phyloP scores from a whole-genome alignment of 2,113 vertebrate genomes.

The Hemicordylus capensis region DNA sequence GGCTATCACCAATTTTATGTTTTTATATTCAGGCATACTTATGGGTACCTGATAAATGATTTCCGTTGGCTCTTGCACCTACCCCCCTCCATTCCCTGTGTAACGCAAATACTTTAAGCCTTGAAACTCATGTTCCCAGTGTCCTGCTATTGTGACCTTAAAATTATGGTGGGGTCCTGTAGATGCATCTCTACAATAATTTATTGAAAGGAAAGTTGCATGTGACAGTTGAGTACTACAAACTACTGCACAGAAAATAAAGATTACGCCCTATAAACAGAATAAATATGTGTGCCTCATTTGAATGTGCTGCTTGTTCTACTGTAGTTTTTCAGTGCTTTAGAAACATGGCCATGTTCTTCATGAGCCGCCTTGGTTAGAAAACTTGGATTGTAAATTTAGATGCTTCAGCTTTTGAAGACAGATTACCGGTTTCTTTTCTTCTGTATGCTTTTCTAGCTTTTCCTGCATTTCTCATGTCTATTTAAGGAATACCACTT shows the following conservation, averaged over 20 bases:
- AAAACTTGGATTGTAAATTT: background rate
- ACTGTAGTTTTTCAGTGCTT: background rate
- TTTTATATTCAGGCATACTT: too few species aligned
- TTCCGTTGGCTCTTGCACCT: too few species aligned
- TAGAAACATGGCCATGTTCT: background rate
- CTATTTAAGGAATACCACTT: background rate
- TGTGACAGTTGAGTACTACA: background rate
- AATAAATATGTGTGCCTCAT: background rate
- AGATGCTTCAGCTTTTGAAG: background rate
- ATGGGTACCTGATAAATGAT: too few species aligned
- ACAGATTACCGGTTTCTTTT: background rate
- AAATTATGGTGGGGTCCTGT: too few species aligned
- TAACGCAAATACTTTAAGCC: too few species aligned
- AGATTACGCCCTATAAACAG: background rate
- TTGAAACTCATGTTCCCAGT: too few species aligned
- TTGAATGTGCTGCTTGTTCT: background rate
- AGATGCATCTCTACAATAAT: background rate
- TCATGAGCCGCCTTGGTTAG: background rate
- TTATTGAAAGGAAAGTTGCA: background rate
- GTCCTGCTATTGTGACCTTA: too few species aligned
- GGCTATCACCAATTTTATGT: too few species aligned
- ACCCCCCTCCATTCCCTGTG: too few species aligned
- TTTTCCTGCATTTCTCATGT: background rate
- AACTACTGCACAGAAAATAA: background rate
- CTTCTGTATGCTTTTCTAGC: background rate